phyloP scores from a whole-genome alignment of 2,113 vertebrate species.

The Phylloscopus trochilus region DNA sequence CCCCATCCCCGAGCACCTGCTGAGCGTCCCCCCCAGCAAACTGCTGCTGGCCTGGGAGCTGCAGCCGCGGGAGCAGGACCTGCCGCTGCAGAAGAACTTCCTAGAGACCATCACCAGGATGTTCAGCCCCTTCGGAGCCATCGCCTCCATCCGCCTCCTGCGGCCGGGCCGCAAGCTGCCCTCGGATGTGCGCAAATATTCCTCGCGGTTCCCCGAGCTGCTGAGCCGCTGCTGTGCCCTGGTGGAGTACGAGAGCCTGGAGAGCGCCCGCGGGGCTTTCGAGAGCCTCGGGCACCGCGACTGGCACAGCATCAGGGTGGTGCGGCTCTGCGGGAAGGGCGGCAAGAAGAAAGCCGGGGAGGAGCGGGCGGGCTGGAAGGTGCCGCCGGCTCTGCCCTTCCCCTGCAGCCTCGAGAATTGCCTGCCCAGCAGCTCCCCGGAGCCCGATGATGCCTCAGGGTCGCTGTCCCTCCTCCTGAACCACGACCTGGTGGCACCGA shows the following conservation, averaged over 20 bases:
- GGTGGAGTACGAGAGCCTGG: conserved; percentile 78
- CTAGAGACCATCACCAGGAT: conserved; percentile 62
- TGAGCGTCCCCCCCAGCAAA: conserved; percentile 75
- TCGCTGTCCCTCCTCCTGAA: not conserved
- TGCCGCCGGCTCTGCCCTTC: accelerated
- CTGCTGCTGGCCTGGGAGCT: conserved; percentile 79
- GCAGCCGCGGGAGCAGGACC: not conserved
- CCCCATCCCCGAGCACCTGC: conserved; percentile 72
- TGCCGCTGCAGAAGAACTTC: conserved; percentile 1
- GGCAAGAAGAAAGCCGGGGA: conserved; percentile 32
- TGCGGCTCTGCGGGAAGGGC: conserved; percentile 58
- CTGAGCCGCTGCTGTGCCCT: conserved; percentile 72
- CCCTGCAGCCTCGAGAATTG: not conserved
- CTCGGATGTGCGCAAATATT: conserved; percentile 63
- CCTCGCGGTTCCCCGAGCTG: conserved; percentile 66
- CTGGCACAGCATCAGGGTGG: conserved; percentile 44
- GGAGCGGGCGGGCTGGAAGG: conserved; percentile 4
- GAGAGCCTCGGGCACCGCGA: conserved; percentile 24
- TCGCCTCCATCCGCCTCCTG: conserved; percentile 73
- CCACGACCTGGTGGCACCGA: accelerated
- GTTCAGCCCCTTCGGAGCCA: conserved; percentile 65
- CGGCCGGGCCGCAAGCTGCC: conserved; percentile 78
- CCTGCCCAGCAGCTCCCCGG: not conserved
- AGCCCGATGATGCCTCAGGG: not conserved
- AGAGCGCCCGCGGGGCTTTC: conserved; percentile 66